These are phyloP conservation scores for Pelusios castaneus DNA, from an alignment of 2,113 vertebrate genomes.

Conservation along the genomic window DNA sequence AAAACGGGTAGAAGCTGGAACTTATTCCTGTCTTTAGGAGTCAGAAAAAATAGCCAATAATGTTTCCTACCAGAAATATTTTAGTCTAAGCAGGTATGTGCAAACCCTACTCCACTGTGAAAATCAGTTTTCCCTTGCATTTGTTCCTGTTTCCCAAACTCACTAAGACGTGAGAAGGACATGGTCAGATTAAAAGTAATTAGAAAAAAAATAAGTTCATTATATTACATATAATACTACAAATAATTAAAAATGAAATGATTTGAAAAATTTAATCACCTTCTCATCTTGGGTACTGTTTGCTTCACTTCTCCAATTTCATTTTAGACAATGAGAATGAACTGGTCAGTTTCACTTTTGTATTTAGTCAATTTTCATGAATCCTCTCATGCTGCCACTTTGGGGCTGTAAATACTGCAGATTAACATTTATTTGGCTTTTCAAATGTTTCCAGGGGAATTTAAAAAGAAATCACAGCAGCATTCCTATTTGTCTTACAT, in stretches of 20 bases:
- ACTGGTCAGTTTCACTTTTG: not conserved
- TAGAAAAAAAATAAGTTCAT: not conserved
- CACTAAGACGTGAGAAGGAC: fast-evolving
- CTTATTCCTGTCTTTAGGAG: not conserved
- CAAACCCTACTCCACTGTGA: fast-evolving
- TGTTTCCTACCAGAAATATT: not conserved
- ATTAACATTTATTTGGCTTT: not conserved
- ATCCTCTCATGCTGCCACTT: not conserved
- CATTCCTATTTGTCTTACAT: not conserved
- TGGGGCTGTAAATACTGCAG: not conserved
- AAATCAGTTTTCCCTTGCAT: not conserved
- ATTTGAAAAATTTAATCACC: not conserved
- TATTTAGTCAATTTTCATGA: not conserved
- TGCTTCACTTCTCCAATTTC: not conserved
- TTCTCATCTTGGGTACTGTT: not conserved
- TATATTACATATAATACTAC: not conserved
- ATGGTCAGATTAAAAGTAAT: not conserved
- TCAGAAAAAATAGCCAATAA: not conserved
- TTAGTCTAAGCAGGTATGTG: not conserved
- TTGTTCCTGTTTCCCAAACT: not conserved
- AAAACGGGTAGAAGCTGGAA: not conserved
- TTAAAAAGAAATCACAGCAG: not conserved
- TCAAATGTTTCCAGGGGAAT: not conserved
- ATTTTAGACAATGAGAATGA: not conserved
- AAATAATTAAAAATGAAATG: not conserved